Percentiles rank a stretch among this genome's conserved stretches.
phyloP scores from a whole-genome alignment of 2,888 invertebrate species.

The Busseola fusca region DNA sequence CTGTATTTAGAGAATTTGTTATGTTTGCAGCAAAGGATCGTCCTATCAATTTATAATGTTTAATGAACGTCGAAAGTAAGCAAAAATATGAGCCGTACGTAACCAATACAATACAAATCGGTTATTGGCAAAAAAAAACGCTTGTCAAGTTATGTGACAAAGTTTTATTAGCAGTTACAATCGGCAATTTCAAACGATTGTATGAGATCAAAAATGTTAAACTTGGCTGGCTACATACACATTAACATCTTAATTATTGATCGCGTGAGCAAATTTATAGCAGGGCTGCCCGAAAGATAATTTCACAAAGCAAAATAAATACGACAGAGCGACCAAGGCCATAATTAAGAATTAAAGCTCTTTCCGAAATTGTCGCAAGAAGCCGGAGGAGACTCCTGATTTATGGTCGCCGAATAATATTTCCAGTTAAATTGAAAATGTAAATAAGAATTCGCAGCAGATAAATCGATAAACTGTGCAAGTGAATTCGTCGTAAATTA shows the following conservation, averaged over 20 bases:
- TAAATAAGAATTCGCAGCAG: slow-evolving; percentile 73
- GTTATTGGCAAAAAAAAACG: neutral
- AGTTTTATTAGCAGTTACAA: slow-evolving; percentile 11
- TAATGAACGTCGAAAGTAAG: neutral
- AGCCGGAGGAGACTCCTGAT: slow-evolving; percentile 76
- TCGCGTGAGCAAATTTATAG: slow-evolving; percentile 79
- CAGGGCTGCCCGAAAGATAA: slow-evolving; percentile 70
- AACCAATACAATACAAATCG: neutral
- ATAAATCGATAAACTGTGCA: slow-evolving; percentile 74
- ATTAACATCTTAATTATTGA: slow-evolving; percentile 80
- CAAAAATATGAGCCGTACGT: neutral
- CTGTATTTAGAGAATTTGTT: neutral
- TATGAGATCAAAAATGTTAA: slow-evolving; percentile 46
- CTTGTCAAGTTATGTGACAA: slow-evolving; percentile 1
- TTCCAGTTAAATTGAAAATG: slow-evolving; percentile 80
- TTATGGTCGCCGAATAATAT: slow-evolving; percentile 79
- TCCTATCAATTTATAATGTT: neutral
- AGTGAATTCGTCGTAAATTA: slow-evolving; percentile 65
- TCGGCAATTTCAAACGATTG: slow-evolving; percentile 54
- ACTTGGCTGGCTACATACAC: slow-evolving; percentile 57
- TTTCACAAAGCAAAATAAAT: slow-evolving; percentile 82
- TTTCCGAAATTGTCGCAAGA: slow-evolving; percentile 80
- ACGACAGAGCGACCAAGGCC: slow-evolving; percentile 76
- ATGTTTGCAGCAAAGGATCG: neutral
- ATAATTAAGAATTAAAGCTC: slow-evolving; percentile 86